phyloP scores from a whole-genome alignment of 2,888 invertebrate species.

The Heteropelma amictum region DNA sequence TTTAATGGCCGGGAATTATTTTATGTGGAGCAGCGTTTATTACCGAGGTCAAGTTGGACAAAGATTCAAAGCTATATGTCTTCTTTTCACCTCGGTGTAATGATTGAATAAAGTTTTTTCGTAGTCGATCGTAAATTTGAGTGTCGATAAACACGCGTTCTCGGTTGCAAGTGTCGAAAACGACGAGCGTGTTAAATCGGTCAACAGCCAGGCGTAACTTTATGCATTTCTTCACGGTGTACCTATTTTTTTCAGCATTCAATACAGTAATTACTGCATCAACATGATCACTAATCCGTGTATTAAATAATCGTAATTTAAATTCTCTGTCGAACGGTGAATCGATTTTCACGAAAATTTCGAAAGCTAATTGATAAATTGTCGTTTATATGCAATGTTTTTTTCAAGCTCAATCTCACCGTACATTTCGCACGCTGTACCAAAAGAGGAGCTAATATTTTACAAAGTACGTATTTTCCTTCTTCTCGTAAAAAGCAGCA shows the following conservation, averaged over 20 bases:
- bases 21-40: neutral
- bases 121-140: no score
- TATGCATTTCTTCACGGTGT: no score
- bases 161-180: no score
- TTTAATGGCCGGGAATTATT: constrained; percentile 20
- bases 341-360: no score
- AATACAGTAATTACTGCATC: no score
- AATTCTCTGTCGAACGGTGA: no score
- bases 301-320: neutral
- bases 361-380: neutral
- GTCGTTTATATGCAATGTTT: neutral
- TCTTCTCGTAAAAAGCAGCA: constrained; percentile 1
- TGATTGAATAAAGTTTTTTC: no score
- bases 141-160: no score
- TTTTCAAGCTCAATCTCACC: neutral
- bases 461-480: neutral
- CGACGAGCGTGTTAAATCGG: no score
- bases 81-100: neutral
- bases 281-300: neutral
- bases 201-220: no score
- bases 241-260: no score
- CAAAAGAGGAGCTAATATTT: constrained; percentile 5
- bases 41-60: neutral
- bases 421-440: neutral
- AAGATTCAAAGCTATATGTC: no score